Base-by-base conservation (phyloP, 1,140 invertebrate species). In the Procambarus clarkii region DNA sequence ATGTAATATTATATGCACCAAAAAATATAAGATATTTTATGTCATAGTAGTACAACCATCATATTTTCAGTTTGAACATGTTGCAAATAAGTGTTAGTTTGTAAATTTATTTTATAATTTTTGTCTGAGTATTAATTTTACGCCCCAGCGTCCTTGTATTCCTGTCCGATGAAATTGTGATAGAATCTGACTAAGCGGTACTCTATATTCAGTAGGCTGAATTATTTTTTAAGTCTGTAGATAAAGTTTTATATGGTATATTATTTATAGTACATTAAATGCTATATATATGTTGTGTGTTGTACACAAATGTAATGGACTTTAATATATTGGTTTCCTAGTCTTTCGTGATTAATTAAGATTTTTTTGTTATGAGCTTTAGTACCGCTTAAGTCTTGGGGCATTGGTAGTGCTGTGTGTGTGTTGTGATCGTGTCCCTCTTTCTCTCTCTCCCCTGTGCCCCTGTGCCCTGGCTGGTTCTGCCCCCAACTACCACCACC, bases 361-460 rank as follows among this genome's bases (percentile, higher is more conserved):
- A 79, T 8, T 76, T 48, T 54, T 79, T 21, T n/a, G n/a, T 34
- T 86, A 3, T 18, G 13, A 64, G 58, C 46, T 58, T 83, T 34
- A 11, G 79, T 71, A 60, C 71, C 64, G 58, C 79, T 89, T 83
- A 44, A 58, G 78, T 82, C 69, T 74, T 69, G 64, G 79, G 64
- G 87, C 64, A 48, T 89, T 76, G 87, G 58, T 74, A 82, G 87
- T 82, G 87, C 64, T 64, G 87, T 76, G 87, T 89, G 87, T 83
- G 87, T 89, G 85, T 89, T 89, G 79, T 89, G 87, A 89, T 82
- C 78, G 87, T 89, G 78, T 89, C 80, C 87, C 85, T 87, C 87
- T 88, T 60, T 88, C 87, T 88, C 87, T 88, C 87, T 89, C 87
- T 74, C 87, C 80, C 87, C 77, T 81, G 60, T 80, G 60, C 77